Evolutionary conservation across 2,113 vertebrate species (phyloP).

Genomic region (Trichomycterus rosablanca): DNA sequence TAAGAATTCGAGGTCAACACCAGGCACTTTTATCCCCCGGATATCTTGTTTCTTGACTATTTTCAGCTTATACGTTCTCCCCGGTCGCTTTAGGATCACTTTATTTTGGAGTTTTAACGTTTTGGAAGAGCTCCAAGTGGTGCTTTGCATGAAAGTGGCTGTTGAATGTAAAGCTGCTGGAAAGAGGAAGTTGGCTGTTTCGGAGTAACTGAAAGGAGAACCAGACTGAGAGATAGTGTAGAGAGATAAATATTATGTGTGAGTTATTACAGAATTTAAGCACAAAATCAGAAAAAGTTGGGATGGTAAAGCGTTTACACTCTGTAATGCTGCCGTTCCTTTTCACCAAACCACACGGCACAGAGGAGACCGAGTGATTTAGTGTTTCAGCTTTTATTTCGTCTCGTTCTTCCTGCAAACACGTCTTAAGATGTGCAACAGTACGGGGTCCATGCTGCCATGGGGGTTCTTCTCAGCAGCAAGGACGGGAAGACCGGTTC

Average conservation of each 20-base stretch:
- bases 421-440: too few relatives aligned
- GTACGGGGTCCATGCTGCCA: too few relatives aligned
- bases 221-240: slow-evolving; percentile 12
- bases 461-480: too few relatives aligned
- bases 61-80: not conserved
- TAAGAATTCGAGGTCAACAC: slow-evolving; percentile 3
- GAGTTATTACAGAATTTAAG: too few relatives aligned
- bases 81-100: not conserved
- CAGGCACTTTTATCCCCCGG: not conserved
- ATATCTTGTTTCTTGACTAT: not conserved
- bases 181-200: slow-evolving; percentile 46
- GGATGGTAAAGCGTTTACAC: too few relatives aligned
- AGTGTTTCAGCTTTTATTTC: too few relatives aligned
- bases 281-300: too few relatives aligned
- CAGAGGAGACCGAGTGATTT: too few relatives aligned
- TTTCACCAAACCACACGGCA: too few relatives aligned
- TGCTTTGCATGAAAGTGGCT: slow-evolving; percentile 32
- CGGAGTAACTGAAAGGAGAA: slow-evolving; percentile 45
- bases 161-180: slow-evolving; percentile 26
- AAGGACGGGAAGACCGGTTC: too few relatives aligned
- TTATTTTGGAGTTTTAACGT: not conserved
- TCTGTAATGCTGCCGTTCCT: too few relatives aligned
- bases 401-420: too few relatives aligned
- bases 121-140: slow-evolving; percentile 3
- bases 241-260: slow-evolving; percentile 12